Evolutionary conservation across 2,113 vertebrate species (phyloP), one percentile per base, ranked within the genome.

Genomic region (Ranitomeya imitator): DNA sequence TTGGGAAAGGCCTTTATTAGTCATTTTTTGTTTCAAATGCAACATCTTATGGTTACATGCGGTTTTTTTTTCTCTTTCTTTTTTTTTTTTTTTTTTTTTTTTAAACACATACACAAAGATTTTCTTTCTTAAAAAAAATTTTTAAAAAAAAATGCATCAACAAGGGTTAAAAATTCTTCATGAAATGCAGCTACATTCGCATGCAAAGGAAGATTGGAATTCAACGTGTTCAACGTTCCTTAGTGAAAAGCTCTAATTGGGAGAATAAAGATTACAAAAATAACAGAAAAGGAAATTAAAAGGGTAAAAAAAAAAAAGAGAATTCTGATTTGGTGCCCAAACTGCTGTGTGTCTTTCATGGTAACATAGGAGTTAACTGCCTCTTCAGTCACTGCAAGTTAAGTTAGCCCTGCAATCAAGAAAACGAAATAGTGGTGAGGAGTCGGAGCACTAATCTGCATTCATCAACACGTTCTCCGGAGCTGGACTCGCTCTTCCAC

Each of bases 401-500:
- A 97, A 97, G 97, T 99, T 99, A 99, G 97, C 97, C 98, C 98
- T 99, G 98, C 95, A 99, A 99, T 97, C 96, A 98, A 99, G 96
- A 99, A 99, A 96, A 99, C 85, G 97, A 98, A 95, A 98, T 91
- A 96, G 97, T 93, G 95, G 97, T 97, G 96, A 97, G 94, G 94
- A 95, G 89, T 96, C 96, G 94, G 93, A 96, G 96, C 92, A 82
- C 97, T 97, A 94, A 92, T 15, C 96, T 97, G 96, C 92, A 92
- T 88, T 92, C 88, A 92, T 67, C 93, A 79, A 78, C 73, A 74
- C 31, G 59, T 12, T n/a, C 26, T 45, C 37, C 37, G 5, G 37
- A 45, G 37, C 3, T 45, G 37, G 37, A 45, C 37, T 45, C 37
- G 37, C 37, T 45, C 31, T 15, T 52, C 13, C 31, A 78, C 74